Evolutionary conservation across 92 coral and sea anemone species (phyloP).

Genomic region (Montipora capitata): DNA sequence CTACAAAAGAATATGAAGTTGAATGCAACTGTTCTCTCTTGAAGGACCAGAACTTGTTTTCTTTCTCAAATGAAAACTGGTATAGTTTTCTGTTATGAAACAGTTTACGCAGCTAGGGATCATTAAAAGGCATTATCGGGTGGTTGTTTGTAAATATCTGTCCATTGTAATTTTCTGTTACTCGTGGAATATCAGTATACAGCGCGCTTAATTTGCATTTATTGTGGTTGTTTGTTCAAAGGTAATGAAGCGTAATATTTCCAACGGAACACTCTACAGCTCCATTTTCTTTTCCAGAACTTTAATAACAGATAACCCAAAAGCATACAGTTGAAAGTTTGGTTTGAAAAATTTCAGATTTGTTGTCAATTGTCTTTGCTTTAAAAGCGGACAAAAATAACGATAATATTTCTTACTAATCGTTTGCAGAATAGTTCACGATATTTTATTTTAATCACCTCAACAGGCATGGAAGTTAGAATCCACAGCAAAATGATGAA

Average conservation of each 20-base stretch:
- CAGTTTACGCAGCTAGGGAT: not conserved
- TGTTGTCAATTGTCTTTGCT: not conserved
- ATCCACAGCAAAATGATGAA: not conserved
- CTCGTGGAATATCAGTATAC: not conserved
- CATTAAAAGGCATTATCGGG: not conserved
- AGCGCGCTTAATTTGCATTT: not conserved
- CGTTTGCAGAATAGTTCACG: not conserved
- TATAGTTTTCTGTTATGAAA: not conserved
- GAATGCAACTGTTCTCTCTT: not conserved
- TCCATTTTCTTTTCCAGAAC: not conserved
- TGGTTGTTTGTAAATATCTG: not conserved
- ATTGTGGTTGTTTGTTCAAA: constrained; percentile 4
- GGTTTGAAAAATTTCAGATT: not conserved
- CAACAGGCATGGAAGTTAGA: not conserved
- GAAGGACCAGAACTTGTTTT: not conserved
- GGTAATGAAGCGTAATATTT: not conserved
- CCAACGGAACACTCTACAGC: not conserved
- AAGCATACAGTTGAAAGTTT: not conserved
- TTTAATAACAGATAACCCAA: not conserved
- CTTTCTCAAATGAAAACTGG: not conserved
- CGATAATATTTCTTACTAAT: not conserved
- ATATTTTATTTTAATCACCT: no score
- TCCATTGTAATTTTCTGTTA: not conserved
- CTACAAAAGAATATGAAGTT: not conserved
- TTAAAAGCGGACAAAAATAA: not conserved